These are phyloP conservation scores for Linepithema humile DNA, from an alignment of 1,140 invertebrate genomes.

Conservation along the genomic window DNA sequence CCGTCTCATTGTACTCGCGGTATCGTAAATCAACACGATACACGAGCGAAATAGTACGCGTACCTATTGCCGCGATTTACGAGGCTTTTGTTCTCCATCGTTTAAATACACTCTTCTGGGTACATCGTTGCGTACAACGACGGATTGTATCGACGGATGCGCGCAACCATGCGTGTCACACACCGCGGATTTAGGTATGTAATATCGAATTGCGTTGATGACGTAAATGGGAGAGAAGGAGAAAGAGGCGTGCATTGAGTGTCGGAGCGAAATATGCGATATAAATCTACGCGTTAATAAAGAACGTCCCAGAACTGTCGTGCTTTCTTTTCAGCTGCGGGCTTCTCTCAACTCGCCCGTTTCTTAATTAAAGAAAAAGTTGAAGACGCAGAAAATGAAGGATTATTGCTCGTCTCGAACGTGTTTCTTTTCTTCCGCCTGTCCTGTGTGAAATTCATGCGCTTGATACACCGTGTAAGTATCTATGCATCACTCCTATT, in stretches of 20 bases:
- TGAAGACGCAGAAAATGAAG: neutral
- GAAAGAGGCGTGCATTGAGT: neutral
- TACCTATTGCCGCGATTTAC: slow-evolving; percentile 28
- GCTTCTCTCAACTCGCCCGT: too few relatives aligned
- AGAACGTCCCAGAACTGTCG: neutral
- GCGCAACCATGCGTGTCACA: slow-evolving; percentile 20
- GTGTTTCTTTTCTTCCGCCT: neutral
- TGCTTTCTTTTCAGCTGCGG: neutral
- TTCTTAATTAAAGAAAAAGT: neutral
- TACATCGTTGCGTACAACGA: neutral
- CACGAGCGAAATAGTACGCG: neutral
- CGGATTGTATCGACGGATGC: slow-evolving; percentile 41
- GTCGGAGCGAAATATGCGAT: neutral
- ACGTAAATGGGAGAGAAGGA: neutral
- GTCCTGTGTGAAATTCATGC: neutral
- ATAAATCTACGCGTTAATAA: neutral
- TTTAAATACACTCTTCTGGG: neutral
- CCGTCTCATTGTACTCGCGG: neutral
- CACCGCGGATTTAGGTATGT: neutral
- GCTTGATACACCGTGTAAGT: neutral
- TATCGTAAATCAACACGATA: slow-evolving; percentile 12
- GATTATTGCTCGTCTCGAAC: neutral
- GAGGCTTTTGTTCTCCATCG: slow-evolving; percentile 24
- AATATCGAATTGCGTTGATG: neutral
- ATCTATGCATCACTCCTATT: neutral